phyloP scores from a whole-genome alignment of 2,888 invertebrate species.

The Lycaena phlaeas region DNA sequence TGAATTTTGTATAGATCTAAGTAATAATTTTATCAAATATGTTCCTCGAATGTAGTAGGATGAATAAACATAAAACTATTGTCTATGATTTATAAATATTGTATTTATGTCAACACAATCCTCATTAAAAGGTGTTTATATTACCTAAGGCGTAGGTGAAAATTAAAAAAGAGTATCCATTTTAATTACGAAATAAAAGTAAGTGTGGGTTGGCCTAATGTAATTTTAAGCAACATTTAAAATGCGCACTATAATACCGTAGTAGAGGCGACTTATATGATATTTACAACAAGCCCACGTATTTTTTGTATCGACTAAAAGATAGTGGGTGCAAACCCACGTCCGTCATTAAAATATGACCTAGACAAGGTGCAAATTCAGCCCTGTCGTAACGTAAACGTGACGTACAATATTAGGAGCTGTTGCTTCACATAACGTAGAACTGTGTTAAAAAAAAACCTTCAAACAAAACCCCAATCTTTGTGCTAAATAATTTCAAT shows the following conservation, averaged over 20 bases:
- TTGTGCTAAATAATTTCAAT: no score
- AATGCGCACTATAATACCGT: constrained; percentile 13
- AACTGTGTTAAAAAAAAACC: no score
- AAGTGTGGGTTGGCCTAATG: constrained; percentile 41
- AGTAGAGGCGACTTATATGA: constrained; percentile 17
- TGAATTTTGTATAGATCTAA: no score
- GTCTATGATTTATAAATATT: no score
- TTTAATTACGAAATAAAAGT: constrained; percentile 48
- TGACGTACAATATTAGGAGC: constrained; percentile 2
- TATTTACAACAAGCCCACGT: constrained; percentile 49
- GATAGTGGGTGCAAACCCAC: constrained; percentile 55
- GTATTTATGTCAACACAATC: no score
- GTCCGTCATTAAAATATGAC: constrained; percentile 39
- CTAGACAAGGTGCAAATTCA: constrained; percentile 36
- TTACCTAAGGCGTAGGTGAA: constrained; percentile 4
- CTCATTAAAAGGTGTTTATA: no score
- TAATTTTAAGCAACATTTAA: constrained; percentile 22
- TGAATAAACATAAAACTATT: no score
- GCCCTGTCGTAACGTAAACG: constrained; percentile 33
- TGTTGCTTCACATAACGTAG: no score
- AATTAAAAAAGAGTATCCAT: constrained; percentile 14
- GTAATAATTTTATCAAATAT: no score
- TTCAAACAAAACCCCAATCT: no score
- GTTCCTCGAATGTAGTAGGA: no score
- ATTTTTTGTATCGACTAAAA: constrained; percentile 37